A percentile compares a stretch with the other conserved stretches of the same genome.
Conservation (phyloP, 2,888 invertebrate genomes). For the Lithosia quadra region DNA sequence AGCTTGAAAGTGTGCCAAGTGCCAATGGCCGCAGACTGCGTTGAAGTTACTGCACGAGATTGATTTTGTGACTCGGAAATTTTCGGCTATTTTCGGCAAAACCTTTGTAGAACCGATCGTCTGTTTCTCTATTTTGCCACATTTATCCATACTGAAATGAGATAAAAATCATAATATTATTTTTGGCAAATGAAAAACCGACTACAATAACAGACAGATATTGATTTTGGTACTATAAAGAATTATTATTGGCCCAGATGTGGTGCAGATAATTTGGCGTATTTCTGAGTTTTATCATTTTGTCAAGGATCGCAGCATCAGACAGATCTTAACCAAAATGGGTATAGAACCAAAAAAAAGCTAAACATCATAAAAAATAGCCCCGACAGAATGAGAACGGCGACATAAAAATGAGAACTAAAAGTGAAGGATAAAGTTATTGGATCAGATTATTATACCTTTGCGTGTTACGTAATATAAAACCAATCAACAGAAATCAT, state of each 20-base stretch:
- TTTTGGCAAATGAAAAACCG: too few relatives aligned
- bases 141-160: neutral
- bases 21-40: constrained; percentile 60
- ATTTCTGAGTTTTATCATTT: neutral
- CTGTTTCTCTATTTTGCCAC: neutral
- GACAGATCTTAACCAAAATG: neutral
- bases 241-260: neutral
- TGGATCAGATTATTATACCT: neutral
- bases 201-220: neutral
- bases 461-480: neutral
- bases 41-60: constrained; percentile 49
- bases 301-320: neutral
- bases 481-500: neutral
- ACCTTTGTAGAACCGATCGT: neutral
- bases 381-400: neutral
- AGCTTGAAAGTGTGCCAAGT: constrained; percentile 72
- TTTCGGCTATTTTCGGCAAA: neutral
- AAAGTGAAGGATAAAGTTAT: neutral
- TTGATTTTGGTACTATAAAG: neutral
- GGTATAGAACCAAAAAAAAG: neutral
- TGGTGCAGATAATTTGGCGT: neutral
- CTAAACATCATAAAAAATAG: too few relatives aligned
- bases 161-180: too few relatives aligned
- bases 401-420: neutral
- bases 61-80: constrained; percentile 14